Evolutionary conservation across 1,140 invertebrate species (phyloP).

Genomic region (Drosophila kikkawai): DNA sequence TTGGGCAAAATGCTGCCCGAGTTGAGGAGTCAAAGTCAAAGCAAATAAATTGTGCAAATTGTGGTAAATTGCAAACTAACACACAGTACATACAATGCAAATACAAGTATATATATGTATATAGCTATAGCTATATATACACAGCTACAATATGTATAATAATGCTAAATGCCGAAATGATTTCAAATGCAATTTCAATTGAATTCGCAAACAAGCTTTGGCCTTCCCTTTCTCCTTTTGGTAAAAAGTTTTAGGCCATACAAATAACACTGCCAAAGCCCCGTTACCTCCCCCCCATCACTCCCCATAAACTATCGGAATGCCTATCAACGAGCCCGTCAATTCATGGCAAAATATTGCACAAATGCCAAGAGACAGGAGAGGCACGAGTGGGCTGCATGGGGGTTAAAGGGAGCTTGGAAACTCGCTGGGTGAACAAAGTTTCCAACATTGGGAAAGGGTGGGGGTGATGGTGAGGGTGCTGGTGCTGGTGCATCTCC

Average conservation of each 20-base stretch:
- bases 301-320: conserved; percentile 5
- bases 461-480: neutral
- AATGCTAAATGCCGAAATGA: conserved; percentile 71
- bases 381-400: neutral
- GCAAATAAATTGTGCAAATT: conserved; percentile 77
- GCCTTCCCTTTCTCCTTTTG: conserved; percentile 11
- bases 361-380: conserved; percentile 43
- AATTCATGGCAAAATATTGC: conserved; percentile 68
- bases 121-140: conserved; percentile 22
- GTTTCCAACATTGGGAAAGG: conserved; percentile 14
- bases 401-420: conserved; percentile 10
- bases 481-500: neutral
- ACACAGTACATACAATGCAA: conserved; percentile 11
- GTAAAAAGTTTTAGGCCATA: conserved; percentile 54
- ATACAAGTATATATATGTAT: neutral
- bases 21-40: conserved; percentile 73
- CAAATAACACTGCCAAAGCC: conserved; percentile 23
- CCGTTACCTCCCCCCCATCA: neutral
- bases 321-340: conserved; percentile 46
- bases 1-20: conserved; percentile 20
- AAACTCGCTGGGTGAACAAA: conserved; percentile 48
- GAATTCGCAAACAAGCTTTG: conserved; percentile 57
- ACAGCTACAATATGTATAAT: conserved; percentile 48
- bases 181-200: conserved; percentile 77
- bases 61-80: conserved; percentile 52